phyloP scores from a whole-genome alignment of 1,140 invertebrate species.

The Tribolium castaneum region DNA sequence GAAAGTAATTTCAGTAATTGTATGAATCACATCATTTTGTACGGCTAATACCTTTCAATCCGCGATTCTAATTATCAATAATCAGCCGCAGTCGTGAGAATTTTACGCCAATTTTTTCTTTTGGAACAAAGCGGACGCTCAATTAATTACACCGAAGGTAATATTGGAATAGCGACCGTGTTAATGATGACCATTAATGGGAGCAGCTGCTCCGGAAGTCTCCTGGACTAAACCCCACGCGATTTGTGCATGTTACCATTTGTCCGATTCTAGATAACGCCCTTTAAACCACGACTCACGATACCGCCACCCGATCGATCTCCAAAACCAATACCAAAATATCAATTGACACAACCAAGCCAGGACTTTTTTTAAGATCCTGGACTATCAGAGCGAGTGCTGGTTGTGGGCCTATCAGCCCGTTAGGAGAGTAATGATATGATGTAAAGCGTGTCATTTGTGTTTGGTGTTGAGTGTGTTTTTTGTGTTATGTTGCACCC shows the following conservation, averaged over 20 bases:
- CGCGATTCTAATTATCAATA: constrained; percentile 21
- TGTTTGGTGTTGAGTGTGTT: not conserved
- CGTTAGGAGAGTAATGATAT: not conserved
- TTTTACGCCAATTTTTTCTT: constrained; percentile 15
- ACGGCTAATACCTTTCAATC: constrained; percentile 16
- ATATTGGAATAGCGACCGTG: constrained; percentile 49
- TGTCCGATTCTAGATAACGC: constrained; percentile 45
- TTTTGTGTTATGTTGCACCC: not conserved
- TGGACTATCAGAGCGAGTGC: too few species aligned
- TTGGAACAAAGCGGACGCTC: not conserved
- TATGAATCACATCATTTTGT: constrained; percentile 41
- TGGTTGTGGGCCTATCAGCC: not conserved
- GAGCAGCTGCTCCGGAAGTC: constrained; percentile 51
- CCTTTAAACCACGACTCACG: constrained; percentile 27
- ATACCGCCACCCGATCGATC: not conserved
- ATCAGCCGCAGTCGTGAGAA: constrained; percentile 30
- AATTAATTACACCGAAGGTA: constrained; percentile 32
- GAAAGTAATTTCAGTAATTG: constrained; percentile 40
- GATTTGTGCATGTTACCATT: constrained; percentile 52
- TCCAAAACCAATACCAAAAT: too few species aligned
- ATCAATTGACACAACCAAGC: too few species aligned
- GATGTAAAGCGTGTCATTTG: not conserved
- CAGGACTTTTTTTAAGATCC: too few species aligned
- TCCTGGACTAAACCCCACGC: constrained; percentile 49
- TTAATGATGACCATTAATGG: constrained; percentile 52